phyloP scores from a whole-genome alignment of 2,888 invertebrate species.

The Sepiola atlantica region DNA sequence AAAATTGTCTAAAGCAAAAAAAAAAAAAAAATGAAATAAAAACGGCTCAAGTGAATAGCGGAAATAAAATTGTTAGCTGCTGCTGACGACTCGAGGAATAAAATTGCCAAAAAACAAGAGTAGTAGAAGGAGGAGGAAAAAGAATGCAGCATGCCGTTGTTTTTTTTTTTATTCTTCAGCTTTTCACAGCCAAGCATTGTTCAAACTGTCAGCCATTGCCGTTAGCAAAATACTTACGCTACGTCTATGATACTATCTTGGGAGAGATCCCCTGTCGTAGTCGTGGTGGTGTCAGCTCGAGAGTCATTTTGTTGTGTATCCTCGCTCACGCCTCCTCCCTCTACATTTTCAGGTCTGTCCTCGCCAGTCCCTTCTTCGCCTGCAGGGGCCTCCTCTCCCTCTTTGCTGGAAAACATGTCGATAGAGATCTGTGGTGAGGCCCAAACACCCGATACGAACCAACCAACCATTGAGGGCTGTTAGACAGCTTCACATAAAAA shows the following conservation, averaged over 20 bases:
- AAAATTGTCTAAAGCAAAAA: no score
- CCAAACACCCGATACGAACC: conserved; percentile 47
- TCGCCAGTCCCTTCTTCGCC: conserved; percentile 55
- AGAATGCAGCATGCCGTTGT: conserved; percentile 32
- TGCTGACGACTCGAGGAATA: background rate
- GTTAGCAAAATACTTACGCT: conserved; percentile 69
- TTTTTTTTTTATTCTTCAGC: background rate
- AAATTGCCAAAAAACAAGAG: conserved; percentile 4
- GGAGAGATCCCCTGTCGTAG: conserved; percentile 87
- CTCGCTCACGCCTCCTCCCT: conserved; percentile 53
- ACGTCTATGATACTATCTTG: conserved; percentile 89
- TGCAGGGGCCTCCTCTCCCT: conserved; percentile 50
- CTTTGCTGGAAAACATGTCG: conserved; percentile 52
- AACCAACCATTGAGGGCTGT: background rate
- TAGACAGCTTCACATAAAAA: background rate
- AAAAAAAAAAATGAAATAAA: background rate
- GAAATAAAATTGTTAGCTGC: background rate
- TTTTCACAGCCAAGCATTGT: conserved; percentile 32
- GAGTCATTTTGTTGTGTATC: conserved; percentile 57
- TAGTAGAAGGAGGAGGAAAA: background rate
- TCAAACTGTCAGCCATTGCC: background rate
- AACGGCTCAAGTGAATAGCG: background rate
- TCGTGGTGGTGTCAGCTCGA: conserved; percentile 61
- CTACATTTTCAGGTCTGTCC: conserved; percentile 50
- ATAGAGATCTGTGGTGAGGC: conserved; percentile 14